Evolutionary conservation across 2,797 vertebrate species (phyloP).

Genomic region (Syncerus caffer): DNA sequence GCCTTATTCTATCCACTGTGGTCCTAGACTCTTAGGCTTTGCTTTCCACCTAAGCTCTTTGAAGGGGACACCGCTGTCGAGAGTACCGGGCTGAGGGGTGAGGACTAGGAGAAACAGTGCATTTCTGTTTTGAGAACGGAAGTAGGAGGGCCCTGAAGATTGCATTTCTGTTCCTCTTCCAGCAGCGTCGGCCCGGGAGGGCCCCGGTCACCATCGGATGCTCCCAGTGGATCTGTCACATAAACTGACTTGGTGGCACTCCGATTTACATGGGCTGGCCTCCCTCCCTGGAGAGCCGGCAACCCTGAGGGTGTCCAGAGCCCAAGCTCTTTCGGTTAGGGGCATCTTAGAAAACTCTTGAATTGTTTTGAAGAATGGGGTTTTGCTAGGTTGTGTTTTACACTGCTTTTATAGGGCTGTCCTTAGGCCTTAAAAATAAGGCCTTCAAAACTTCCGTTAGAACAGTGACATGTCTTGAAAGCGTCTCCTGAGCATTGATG

Average conservation of each 20-base stretch:
- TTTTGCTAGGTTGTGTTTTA: slow-evolving; percentile 30
- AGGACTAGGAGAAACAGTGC: background rate
- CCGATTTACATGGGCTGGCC: background rate
- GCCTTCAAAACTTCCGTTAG: background rate
- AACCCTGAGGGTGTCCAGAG: background rate
- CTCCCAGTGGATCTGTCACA: slow-evolving; percentile 52
- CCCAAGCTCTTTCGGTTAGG: background rate
- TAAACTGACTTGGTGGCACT: slow-evolving; percentile 12
- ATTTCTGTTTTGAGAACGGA: slow-evolving; percentile 61
- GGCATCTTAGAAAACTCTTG: slow-evolving; percentile 6
- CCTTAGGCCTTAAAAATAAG: background rate
- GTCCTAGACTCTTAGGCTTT: background rate
- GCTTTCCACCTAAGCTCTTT: background rate
- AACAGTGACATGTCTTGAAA: slow-evolving; percentile 53
- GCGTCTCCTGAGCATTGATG: background rate
- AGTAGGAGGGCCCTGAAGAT: slow-evolving; percentile 55
- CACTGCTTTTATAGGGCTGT: slow-evolving; percentile 1
- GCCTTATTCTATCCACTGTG: background rate
- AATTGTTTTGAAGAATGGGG: background rate
- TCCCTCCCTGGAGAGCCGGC: background rate
- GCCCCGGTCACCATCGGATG: slow-evolving; percentile 27
- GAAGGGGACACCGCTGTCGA: background rate
- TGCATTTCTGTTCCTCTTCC: slow-evolving; percentile 29
- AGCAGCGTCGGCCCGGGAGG: slow-evolving; percentile 14
- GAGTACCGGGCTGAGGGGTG: background rate